Conservation (phyloP, 1,140 invertebrate species). For the Eufriesea mexicana region DNA sequence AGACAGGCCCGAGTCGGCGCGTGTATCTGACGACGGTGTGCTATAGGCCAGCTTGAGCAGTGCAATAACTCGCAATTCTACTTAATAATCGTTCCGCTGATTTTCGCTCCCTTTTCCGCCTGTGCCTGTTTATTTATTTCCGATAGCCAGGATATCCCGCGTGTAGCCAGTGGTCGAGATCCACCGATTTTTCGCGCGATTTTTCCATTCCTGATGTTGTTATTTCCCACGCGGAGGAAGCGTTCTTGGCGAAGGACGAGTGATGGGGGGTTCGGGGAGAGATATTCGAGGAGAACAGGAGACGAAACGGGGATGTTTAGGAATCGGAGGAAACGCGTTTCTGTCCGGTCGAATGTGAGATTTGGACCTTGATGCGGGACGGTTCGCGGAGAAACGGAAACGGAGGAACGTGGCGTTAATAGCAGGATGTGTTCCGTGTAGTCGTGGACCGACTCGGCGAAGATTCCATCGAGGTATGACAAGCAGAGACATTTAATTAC, state of each 20-base stretch:
- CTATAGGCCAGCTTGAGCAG: slow-evolving; percentile 42
- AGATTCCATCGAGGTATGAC: slow-evolving; percentile 40
- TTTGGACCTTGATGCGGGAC: too few species aligned
- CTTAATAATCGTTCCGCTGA: slow-evolving; percentile 3
- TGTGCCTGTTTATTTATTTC: slow-evolving; percentile 55
- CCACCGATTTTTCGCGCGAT: too few species aligned
- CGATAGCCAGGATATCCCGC: too few species aligned
- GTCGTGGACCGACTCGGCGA: neutral
- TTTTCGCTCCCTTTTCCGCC: slow-evolving; percentile 14
- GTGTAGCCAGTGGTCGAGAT: too few species aligned
- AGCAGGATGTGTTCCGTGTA: slow-evolving; percentile 26
- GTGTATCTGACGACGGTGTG: slow-evolving; percentile 18
- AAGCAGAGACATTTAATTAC: slow-evolving; percentile 23
- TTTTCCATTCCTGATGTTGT: too few species aligned
- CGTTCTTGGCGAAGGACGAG: too few species aligned
- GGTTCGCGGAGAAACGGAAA: slow-evolving; percentile 4
- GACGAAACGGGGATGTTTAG: neutral
- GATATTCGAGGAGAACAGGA: too few species aligned
- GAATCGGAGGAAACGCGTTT: neutral
- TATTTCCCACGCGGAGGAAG: too few species aligned
- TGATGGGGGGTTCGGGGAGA: too few species aligned
- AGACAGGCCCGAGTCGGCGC: neutral
- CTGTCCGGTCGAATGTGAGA: neutral
- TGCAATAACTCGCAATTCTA: slow-evolving; percentile 50
- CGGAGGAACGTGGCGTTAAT: neutral